A percentile compares a stretch with the other conserved stretches of the same genome.
Conservation (phyloP, 1,140 invertebrate genomes). For the Trigoniulus corallinus region DNA sequence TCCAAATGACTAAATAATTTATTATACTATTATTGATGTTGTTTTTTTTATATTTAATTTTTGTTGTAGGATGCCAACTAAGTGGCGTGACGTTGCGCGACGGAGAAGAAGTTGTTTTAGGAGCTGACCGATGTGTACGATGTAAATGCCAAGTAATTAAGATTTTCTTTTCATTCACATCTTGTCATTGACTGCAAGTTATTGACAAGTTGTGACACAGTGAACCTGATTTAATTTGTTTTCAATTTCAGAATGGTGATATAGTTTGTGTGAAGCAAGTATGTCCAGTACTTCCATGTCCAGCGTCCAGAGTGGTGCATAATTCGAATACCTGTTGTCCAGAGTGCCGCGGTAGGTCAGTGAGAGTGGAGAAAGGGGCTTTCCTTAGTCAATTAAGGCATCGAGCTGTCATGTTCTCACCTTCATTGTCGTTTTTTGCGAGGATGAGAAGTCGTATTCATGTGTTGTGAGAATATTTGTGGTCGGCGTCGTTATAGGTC, state of each 20-base stretch:
- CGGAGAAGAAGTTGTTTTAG: conserved; percentile 53
- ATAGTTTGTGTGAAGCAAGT: conserved; percentile 64
- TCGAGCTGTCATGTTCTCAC: not conserved
- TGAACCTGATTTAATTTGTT: too few species aligned
- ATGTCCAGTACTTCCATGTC: conserved; percentile 67
- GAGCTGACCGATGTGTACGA: conserved; percentile 68
- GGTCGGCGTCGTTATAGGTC: too few species aligned
- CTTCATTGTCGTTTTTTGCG: too few species aligned
- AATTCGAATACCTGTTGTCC: conserved; percentile 67
- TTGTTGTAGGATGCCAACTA: conserved; percentile 46
- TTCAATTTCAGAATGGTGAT: conserved; percentile 35
- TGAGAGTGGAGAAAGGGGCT: too few species aligned
- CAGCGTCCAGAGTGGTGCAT: conserved; percentile 40
- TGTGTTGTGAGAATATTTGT: not conserved
- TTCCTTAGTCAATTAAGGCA: conserved; percentile 26
- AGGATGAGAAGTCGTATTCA: not conserved
- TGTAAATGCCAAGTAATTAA: conserved; percentile 53
- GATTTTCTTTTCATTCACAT: too few species aligned
- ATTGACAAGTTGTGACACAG: too few species aligned
- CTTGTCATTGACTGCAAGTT: too few species aligned
- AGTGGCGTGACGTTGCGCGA: conserved; percentile 45
- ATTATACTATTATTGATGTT: too few species aligned
- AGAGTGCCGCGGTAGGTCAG: conserved; percentile 47
- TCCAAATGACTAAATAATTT: too few species aligned
- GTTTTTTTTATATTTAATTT: too few species aligned